A percentile compares a stretch with the other conserved stretches of the same genome.
phyloP scores from a whole-genome alignment of 2,113 vertebrate genomes.

The Clarias gariepinus region DNA sequence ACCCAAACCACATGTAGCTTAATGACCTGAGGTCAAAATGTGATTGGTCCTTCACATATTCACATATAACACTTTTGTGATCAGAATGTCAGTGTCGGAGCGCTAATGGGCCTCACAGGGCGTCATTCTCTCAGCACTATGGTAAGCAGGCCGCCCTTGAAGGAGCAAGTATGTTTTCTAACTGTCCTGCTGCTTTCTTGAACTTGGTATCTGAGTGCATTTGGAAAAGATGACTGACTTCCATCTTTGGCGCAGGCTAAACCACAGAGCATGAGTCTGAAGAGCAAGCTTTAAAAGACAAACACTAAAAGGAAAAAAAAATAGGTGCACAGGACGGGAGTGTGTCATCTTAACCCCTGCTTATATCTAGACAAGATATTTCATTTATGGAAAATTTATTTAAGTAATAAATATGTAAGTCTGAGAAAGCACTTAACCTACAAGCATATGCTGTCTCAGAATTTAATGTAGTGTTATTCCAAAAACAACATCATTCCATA shows the following conservation, averaged over 20 bases:
- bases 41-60: constrained; percentile 26
- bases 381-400: neutral
- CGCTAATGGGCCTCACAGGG: constrained; percentile 43
- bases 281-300: constrained; percentile 6
- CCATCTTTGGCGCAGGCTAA: neutral
- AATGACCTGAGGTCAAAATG: constrained; percentile 45
- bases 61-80: constrained; percentile 54
- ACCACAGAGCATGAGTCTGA: neutral
- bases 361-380: constrained; percentile 27
- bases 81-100: constrained; percentile 29
- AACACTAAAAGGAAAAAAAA: constrained; percentile 2
- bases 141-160: constrained; percentile 8
- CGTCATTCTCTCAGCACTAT: neutral
- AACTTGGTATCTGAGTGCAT: constrained; percentile 9
- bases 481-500: constrained; percentile 17
- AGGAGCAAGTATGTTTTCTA: constrained; percentile 13
- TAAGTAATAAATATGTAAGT: neutral
- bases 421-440: constrained; percentile 21
- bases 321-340: neutral
- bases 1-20: constrained; percentile 54
- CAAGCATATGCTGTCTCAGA: constrained; percentile 28
- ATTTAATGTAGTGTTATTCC: constrained; percentile 15
- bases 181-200: neutral
- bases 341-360: neutral
- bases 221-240: neutral